A percentile compares a stretch with the other conserved stretches of the same genome.
phyloP scores from a whole-genome alignment of 2,113 vertebrate species.

The Okapia johnstoni region DNA sequence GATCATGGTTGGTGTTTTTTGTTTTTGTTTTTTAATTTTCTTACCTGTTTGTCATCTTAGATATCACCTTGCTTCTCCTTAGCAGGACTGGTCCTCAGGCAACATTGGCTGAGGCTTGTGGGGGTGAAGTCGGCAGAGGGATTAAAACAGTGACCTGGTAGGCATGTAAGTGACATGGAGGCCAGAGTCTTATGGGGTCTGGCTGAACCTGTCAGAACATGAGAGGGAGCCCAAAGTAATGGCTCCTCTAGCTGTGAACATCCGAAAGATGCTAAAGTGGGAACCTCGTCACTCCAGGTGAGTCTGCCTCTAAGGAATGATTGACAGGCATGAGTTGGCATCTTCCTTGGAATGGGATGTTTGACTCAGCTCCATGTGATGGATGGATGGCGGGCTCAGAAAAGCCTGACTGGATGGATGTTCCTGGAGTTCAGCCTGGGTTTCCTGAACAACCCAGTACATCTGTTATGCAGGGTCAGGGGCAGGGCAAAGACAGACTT shows the following conservation, averaged over 20 bases:
- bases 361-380: not conserved
- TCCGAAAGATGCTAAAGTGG: not conserved
- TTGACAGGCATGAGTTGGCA: not conserved
- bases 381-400: not conserved
- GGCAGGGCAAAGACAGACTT: not conserved
- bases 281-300: not conserved
- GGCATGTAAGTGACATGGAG: not conserved
- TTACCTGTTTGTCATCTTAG: not conserved
- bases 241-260: not conserved
- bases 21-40: not conserved
- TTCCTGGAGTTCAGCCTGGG: not conserved
- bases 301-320: not conserved
- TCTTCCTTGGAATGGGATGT: not conserved
- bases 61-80: not conserved
- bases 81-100: not conserved
- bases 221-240: not conserved
- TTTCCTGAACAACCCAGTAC: not conserved
- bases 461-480: not conserved
- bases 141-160: not conserved
- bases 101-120: not conserved
- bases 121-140: not conserved
- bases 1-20: rapidly evolving
- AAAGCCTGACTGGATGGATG: not conserved
- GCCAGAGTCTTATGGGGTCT: not conserved
- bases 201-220: not conserved